Percentiles rank a stretch among this genome's conserved stretches.
Conservation (phyloP, 2,113 vertebrate species). For the Sisor rabdophorus region DNA sequence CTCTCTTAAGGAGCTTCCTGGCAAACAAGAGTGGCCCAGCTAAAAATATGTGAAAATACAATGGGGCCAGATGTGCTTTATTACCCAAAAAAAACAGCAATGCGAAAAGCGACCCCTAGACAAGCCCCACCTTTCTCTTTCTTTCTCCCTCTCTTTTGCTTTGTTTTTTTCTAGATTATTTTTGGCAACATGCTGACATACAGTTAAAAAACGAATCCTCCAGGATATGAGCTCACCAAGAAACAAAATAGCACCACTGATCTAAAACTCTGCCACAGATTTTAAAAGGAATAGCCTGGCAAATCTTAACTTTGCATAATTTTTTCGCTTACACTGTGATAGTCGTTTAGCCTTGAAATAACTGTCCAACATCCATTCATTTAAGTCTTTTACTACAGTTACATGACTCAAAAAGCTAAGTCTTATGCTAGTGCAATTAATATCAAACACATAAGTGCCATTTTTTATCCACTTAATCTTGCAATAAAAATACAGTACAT, state of each 20-base stretch:
- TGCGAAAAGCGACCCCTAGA: background rate
- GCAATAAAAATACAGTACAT: too few relatives aligned
- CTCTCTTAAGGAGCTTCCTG: conserved; percentile 47
- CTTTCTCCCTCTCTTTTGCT: background rate
- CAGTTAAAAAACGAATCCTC: conserved; percentile 34
- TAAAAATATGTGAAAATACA: conserved; percentile 50
- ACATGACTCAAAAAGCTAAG: background rate
- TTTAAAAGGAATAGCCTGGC: conserved; percentile 3
- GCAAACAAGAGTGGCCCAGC: conserved; percentile 34
- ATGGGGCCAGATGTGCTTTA: conserved; percentile 48
- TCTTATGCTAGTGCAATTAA: background rate
- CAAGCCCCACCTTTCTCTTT: background rate
- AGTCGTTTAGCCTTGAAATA: background rate
- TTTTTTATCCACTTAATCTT: too few relatives aligned
- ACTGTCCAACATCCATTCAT: background rate
- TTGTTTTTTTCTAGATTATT: conserved; percentile 36
- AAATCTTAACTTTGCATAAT: background rate
- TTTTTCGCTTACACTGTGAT: background rate
- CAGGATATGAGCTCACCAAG: conserved; percentile 44
- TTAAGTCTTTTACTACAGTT: background rate
- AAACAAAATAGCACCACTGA: conserved; percentile 31
- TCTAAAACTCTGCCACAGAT: conserved; percentile 17
- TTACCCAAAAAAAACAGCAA: conserved; percentile 24
- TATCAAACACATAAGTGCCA: too few relatives aligned
- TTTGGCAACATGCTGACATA: conserved; percentile 51